Percentiles rank a stretch among this genome's conserved stretches.
Evolutionary conservation across 1,140 invertebrate species (phyloP).

Genomic region (Hylyphantes graminicola): DNA sequence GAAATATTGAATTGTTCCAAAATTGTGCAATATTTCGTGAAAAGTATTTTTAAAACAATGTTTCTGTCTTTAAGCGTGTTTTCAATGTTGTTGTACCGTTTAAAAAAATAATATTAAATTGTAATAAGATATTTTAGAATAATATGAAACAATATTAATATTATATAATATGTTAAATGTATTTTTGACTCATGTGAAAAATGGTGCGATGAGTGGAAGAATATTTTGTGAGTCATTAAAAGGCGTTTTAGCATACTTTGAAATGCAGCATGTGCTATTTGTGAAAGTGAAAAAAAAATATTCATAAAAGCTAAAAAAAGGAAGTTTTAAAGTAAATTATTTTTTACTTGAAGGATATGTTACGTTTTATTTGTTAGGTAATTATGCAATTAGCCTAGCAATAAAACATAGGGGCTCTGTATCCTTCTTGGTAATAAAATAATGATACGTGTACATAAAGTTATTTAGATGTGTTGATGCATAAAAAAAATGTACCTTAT

Average conservation of each 20-base stretch:
- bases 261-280: neutral
- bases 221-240: neutral
- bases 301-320: no score
- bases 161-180: neutral
- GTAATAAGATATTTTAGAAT: neutral
- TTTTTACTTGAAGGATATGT: slow-evolving; percentile 38
- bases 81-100: neutral
- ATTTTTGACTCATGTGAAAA: neutral
- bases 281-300: neutral
- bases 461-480: no score
- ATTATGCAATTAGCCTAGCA: neutral
- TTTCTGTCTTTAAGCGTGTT: neutral
- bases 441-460: no score
- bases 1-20: neutral
- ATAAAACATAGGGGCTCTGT: slow-evolving; percentile 49
- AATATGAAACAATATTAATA: neutral
- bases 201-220: neutral
- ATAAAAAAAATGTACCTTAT: no score
- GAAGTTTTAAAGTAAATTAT: neutral
- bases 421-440: slow-evolving; percentile 30
- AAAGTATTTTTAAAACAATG: neutral
- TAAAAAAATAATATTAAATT: neutral
- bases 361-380: slow-evolving; percentile 27
- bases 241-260: neutral
- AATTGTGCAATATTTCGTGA: neutral